phyloP scores from a whole-genome alignment of 1,140 invertebrate species.

The Heliconius nattereri region DNA sequence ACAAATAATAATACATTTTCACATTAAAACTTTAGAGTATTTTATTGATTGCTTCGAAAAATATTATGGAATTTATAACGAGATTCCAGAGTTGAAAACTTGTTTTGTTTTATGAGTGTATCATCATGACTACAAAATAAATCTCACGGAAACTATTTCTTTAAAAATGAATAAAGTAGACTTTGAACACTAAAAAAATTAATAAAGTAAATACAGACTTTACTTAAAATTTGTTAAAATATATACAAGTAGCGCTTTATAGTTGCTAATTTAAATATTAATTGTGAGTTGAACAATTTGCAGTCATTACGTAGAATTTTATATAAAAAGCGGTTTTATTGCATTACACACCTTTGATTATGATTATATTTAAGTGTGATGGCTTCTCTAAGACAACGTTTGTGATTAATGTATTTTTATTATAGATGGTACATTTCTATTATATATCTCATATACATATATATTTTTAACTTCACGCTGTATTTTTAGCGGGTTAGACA shows the following conservation, averaged over 20 bases:
- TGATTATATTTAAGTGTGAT: neutral
- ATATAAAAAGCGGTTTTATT: conserved; percentile 17
- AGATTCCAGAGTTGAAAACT: too few relatives aligned
- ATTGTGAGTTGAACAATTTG: conserved; percentile 1
- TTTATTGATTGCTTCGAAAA: too few relatives aligned
- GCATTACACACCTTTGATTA: neutral
- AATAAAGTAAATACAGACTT: neutral
- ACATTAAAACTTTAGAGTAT: too few relatives aligned
- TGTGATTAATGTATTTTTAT: neutral
- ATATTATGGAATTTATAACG: too few relatives aligned
- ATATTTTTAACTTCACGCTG: too few relatives aligned
- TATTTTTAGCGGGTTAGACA: too few relatives aligned
- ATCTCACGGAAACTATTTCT: neutral
- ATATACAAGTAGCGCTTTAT: neutral
- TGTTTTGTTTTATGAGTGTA: too few relatives aligned
- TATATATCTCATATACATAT: too few relatives aligned
- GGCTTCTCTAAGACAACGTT: neutral
- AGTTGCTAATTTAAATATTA: conserved; percentile 3
- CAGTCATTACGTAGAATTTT: neutral
- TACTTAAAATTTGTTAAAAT: neutral
- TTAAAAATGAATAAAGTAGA: neutral
- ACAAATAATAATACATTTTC: too few relatives aligned
- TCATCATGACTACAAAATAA: too few relatives aligned
- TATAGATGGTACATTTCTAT: too few relatives aligned
- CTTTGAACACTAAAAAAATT: too few relatives aligned